Evolutionary conservation across 92 coral and sea anemone genomes (phyloP).

Genomic region (Isaurus tuberculatus): DNA sequence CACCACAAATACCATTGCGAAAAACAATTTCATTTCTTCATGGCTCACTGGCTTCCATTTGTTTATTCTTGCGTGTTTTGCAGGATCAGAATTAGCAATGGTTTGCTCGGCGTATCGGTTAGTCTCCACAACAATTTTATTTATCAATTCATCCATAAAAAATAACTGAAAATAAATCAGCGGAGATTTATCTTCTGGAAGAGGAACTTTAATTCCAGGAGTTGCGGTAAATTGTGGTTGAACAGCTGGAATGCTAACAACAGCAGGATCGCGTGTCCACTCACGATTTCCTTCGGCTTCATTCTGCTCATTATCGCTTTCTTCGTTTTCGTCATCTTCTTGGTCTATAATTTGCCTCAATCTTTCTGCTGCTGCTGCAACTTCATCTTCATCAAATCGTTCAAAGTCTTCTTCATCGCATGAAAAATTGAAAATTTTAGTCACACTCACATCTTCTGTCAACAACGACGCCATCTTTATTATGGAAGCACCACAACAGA

Average conservation of each 20-base stretch:
- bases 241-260: slow-evolving; percentile 16
- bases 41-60: slow-evolving; percentile 18
- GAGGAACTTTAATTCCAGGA: slow-evolving; percentile 8
- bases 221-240: slow-evolving; percentile 28
- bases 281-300: not conserved
- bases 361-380: slow-evolving; percentile 13
- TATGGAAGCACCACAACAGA: not conserved
- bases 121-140: slow-evolving; percentile 25
- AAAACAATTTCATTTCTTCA: slow-evolving; percentile 32
- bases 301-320: not conserved
- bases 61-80: not conserved
- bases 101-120: slow-evolving; percentile 30
- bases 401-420: slow-evolving; percentile 22
- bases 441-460: slow-evolving; percentile 1
- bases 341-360: not conserved
- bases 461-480: not conserved
- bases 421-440: slow-evolving; percentile 13
- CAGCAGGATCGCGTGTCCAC: slow-evolving; percentile 12
- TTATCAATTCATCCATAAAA: slow-evolving; percentile 23
- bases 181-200: slow-evolving; percentile 1
- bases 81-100: not conserved
- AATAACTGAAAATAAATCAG: not conserved
- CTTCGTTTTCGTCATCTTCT: not conserved
- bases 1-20: slow-evolving; percentile 44
- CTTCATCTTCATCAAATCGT: slow-evolving; percentile 2